Conservation (phyloP, 2,797 vertebrate species). For the Diplodus puntazzo region DNA sequence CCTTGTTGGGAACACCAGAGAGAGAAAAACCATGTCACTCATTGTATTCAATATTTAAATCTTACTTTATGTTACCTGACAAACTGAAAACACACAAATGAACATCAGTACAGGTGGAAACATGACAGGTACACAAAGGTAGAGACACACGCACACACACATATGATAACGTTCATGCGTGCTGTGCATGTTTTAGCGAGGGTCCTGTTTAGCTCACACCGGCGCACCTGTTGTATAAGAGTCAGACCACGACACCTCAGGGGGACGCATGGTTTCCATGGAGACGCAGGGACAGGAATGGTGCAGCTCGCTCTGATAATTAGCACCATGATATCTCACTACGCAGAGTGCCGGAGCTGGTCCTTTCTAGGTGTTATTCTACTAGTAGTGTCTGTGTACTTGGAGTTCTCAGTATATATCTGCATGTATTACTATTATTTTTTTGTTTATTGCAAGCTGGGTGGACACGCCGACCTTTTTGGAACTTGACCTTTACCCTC, state of each 20-base stretch:
- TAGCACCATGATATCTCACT: slow-evolving; percentile 54
- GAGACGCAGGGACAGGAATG: slow-evolving; percentile 54
- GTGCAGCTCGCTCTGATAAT: slow-evolving; percentile 53
- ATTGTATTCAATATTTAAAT: background rate
- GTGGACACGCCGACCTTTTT: background rate
- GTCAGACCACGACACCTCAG: slow-evolving; percentile 34
- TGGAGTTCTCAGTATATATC: background rate
- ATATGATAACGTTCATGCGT: slow-evolving; percentile 3
- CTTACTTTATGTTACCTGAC: background rate
- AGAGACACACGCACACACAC: background rate
- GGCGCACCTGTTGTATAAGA: slow-evolving; percentile 53
- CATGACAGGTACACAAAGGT: background rate
- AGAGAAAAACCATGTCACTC: background rate
- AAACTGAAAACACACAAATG: background rate
- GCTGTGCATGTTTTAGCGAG: background rate
- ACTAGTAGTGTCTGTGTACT: background rate
- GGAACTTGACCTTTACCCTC: slow-evolving; percentile 14
- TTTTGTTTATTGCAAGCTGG: slow-evolving; percentile 3
- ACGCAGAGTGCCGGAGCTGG: slow-evolving; percentile 39
- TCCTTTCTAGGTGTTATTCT: slow-evolving; percentile 3
- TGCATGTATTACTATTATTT: background rate
- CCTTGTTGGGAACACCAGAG: background rate
- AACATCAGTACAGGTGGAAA: background rate
- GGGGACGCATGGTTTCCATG: slow-evolving; percentile 74
- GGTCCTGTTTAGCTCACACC: slow-evolving; percentile 18